Conservation (phyloP, 1,140 invertebrate species). For the Eciton burchellii region DNA sequence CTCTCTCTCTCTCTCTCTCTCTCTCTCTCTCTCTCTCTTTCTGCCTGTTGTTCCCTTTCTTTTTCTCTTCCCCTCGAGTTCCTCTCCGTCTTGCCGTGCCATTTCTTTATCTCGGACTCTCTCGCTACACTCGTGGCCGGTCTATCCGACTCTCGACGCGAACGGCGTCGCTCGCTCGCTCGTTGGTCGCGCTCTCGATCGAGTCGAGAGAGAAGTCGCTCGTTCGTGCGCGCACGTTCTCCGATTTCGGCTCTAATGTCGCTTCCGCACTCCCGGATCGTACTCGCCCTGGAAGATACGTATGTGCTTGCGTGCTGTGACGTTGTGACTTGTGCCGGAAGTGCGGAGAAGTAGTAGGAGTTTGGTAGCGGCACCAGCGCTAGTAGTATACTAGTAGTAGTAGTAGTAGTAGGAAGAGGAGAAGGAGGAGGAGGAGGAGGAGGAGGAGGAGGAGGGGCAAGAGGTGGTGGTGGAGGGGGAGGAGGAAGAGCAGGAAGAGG, state of each 20-base stretch:
- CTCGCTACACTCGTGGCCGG: conserved; percentile 23
- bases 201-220: conserved; percentile 11
- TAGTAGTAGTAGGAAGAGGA: conserved; percentile 12
- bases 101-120: conserved; percentile 1
- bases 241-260: conserved; percentile 43
- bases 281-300: conserved; percentile 41
- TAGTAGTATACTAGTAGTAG: conserved; percentile 51
- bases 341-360: conserved; percentile 25
- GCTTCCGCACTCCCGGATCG: conserved; percentile 42
- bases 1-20: no score
- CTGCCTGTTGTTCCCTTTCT: no score
- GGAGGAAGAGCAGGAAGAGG: conserved; percentile 47
- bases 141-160: conserved; percentile 7
- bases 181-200: conserved; percentile 24
- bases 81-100: background rate
- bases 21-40: conserved; percentile 7
- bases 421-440: conserved; percentile 17
- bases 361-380: conserved; percentile 61
- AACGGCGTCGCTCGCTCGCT: conserved; percentile 19
- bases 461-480: conserved; percentile 6
- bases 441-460: conserved; percentile 35
- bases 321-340: conserved; percentile 59
- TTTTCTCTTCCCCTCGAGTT: background rate
- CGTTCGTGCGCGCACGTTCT: conserved; percentile 23
- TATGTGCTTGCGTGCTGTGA: conserved; percentile 56